Base-by-base conservation (phyloP, 2,113 vertebrate species). In the Lamprotornis superbus region DNA sequence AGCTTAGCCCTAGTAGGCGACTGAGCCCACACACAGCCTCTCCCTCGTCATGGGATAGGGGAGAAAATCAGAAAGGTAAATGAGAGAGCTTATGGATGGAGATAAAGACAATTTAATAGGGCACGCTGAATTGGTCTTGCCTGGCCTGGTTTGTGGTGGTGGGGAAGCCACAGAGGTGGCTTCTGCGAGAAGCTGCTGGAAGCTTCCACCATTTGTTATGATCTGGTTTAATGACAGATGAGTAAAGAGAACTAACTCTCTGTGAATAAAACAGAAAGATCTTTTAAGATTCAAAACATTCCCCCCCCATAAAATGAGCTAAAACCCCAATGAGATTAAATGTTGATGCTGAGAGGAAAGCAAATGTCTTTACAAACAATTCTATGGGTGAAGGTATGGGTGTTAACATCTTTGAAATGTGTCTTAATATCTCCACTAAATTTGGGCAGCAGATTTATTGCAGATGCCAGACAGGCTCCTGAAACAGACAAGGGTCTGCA, bases 41-140 rank as follows among this genome's bases (percentile, higher is more conserved):
- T 74, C n/a, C 5, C 21, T 4, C 1, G 0, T 37, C 27, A 28
- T 19, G 22, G 10, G 30, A 35, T 3, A 22, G 12, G 6, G n/a
- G 7, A 44, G 5, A 63, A 21, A 68, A 53, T 30, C 12, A 63
- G 12, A 57, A 63, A 19, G 2, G 13, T 39, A 21, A 69, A 61
- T 71, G 24, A 9, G 27, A 71, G 57, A 80, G 24, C 7, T 57
- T 4, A 4, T 7, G 27, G 9, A 5, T 17, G 47, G 42, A 57
- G 15, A 33, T 57, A 76, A 64, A 74, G 12, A 8, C 3, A 47
- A 3, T 39, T 16, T 28, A 55, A 50, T 9, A 64, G 25, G 15
- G 7, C 25, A 86, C 31, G 20, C 7, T 30, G 7, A 20, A 50
- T 24, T 24, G 35, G 15, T 50, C 49, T 50, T 70, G 9, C 30